phyloP scores from a whole-genome alignment of 2,797 vertebrate species.

The Knipowitschia caucasica region DNA sequence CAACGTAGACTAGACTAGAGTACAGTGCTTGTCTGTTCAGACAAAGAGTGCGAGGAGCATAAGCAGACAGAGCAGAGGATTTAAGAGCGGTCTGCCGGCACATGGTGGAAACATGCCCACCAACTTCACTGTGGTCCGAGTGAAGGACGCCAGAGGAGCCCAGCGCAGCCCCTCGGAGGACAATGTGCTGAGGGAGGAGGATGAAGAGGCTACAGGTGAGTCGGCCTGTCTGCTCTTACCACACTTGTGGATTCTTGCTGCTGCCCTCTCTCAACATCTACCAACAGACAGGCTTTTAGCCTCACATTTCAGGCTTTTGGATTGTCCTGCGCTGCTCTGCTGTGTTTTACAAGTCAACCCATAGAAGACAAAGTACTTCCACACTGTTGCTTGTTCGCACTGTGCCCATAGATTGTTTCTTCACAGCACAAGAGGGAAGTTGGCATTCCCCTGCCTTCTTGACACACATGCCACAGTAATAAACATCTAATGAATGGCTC shows the following conservation, averaged over 20 bases:
- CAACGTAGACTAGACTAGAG: constrained; percentile 30
- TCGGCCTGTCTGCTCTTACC: not conserved
- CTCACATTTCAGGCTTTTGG: not conserved
- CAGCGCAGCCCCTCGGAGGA: constrained; percentile 44
- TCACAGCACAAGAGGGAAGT: not conserved
- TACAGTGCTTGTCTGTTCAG: constrained; percentile 13
- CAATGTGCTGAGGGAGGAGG: constrained; percentile 65
- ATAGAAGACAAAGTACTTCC: not conserved
- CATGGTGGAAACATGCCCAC: constrained; percentile 86
- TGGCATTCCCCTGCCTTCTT: not conserved
- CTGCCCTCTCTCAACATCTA: not conserved
- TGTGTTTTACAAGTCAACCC: not conserved
- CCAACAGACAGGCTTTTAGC: too few relatives aligned
- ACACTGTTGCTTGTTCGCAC: not conserved
- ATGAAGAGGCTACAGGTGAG: constrained; percentile 60
- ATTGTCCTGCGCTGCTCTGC: not conserved
- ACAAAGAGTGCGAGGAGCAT: constrained; percentile 12
- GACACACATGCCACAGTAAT: constrained; percentile 1
- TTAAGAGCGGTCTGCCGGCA: constrained; percentile 54
- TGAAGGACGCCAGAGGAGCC: constrained; percentile 73
- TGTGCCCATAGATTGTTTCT: not conserved
- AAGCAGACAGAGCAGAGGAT: not conserved
- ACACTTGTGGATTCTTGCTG: not conserved
- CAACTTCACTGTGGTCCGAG: constrained; percentile 90
- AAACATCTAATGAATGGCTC: not conserved